A percentile compares a stretch with the other conserved stretches of the same genome.
These are phyloP conservation scores for Tethya wilhelma DNA, from an alignment of 37 sponge, comb jelly and placozoan species.

Conservation along the genomic window DNA sequence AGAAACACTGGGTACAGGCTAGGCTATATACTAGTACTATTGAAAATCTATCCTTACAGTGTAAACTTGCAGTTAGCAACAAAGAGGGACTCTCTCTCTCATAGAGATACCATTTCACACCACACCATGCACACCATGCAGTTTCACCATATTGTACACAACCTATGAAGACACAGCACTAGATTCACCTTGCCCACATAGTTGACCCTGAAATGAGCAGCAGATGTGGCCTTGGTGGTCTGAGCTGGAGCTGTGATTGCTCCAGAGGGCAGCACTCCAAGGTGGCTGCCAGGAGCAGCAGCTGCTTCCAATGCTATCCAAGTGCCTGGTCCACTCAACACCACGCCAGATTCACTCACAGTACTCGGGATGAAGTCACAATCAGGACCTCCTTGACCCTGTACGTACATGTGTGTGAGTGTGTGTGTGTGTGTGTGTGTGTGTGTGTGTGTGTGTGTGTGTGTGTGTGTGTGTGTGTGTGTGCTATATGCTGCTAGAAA, in stretches of 20 bases:
- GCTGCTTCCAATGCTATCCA: conserved; percentile 52
- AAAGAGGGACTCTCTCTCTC: neutral
- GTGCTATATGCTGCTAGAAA: neutral
- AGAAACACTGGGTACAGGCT: too few relatives aligned
- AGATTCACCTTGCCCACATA: conserved; percentile 24
- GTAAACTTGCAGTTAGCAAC: neutral
- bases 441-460: neutral
- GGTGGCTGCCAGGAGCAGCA: conserved; percentile 35
- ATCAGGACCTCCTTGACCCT: conserved; percentile 78
- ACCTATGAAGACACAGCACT: neutral
- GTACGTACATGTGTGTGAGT: neutral
- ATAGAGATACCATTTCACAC: neutral
- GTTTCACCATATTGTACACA: neutral
- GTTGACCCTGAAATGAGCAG: conserved; percentile 53
- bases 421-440: too few relatives aligned
- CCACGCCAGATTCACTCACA: neutral
- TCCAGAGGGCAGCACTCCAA: conserved; percentile 78
- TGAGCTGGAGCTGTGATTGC: conserved; percentile 68
- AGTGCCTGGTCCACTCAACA: conserved; percentile 8
- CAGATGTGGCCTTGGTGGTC: conserved; percentile 45
- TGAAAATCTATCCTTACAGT: too few relatives aligned
- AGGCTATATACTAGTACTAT: too few relatives aligned
- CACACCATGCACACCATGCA: neutral
- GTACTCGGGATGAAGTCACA: conserved; percentile 66
- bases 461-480: too few relatives aligned